Evolutionary conservation across 2,888 invertebrate species (phyloP).

Genomic region (Plagiodera versicolora): DNA sequence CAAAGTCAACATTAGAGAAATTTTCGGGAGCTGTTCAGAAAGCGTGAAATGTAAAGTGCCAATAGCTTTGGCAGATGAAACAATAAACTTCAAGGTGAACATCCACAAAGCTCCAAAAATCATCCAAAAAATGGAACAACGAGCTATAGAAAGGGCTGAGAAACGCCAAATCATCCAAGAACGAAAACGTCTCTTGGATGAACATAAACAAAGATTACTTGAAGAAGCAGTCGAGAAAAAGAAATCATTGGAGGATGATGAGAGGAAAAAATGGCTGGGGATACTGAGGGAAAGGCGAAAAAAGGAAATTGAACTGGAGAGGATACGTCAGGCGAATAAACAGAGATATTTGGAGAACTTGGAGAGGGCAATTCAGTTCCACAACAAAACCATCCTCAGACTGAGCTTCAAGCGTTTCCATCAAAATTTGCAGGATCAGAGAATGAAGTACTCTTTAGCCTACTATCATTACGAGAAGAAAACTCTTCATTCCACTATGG

Average conservation of each 20-base stretch:
- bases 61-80: slow-evolving; percentile 54
- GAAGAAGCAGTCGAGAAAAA: slow-evolving; percentile 63
- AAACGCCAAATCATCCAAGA: slow-evolving; percentile 55
- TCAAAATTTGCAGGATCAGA: slow-evolving; percentile 47
- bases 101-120: slow-evolving; percentile 68
- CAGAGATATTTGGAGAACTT: slow-evolving; percentile 53
- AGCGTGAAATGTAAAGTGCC: slow-evolving; percentile 57
- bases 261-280: slow-evolving; percentile 64
- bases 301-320: slow-evolving; percentile 59
- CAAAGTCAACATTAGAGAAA: slow-evolving; percentile 60
- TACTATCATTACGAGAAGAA: slow-evolving; percentile 40
- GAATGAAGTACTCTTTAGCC: slow-evolving; percentile 46
- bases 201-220: slow-evolving; percentile 60
- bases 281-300: slow-evolving; percentile 64
- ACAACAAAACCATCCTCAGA: slow-evolving; percentile 50
- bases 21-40: slow-evolving; percentile 50
- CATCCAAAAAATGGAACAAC: slow-evolving; percentile 71
- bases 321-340: slow-evolving; percentile 61
- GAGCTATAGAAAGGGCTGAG: slow-evolving; percentile 66
- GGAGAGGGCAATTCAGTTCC: slow-evolving; percentile 54
- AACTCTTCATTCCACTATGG: slow-evolving; percentile 35
- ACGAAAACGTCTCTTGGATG: slow-evolving; percentile 57
- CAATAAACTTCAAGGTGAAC: slow-evolving; percentile 49
- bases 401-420: slow-evolving; percentile 50
- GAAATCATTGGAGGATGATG: slow-evolving; percentile 63